Conservation (phyloP, 2,888 invertebrate genomes). For the Syritta pipiens region DNA sequence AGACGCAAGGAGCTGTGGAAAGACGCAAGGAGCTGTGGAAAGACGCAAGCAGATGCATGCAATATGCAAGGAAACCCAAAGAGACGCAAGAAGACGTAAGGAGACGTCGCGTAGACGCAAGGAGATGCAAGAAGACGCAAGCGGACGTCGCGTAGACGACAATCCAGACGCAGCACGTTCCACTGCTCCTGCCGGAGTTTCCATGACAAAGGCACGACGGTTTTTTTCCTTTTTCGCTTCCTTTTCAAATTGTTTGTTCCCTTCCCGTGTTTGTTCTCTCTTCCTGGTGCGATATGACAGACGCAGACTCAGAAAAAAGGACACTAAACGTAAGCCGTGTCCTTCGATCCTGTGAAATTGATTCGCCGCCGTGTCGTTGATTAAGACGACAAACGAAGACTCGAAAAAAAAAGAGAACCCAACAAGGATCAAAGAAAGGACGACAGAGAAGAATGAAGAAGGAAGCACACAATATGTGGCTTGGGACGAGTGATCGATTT, state of each 20-base stretch:
- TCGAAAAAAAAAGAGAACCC: not conserved
- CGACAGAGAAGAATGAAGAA: slow-evolving; percentile 11
- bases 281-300: slow-evolving; percentile 21
- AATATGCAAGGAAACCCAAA: too few relatives aligned
- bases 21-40: too few relatives aligned
- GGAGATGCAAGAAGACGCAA: too few relatives aligned
- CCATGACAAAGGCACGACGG: not conserved
- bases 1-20: too few relatives aligned
- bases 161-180: not conserved
- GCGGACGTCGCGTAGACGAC: slow-evolving; percentile 16
- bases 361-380: slow-evolving; percentile 58
- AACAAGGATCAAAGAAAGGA: slow-evolving; percentile 48
- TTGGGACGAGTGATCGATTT: slow-evolving; percentile 29
- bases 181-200: slow-evolving; percentile 17
- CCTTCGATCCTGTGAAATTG: slow-evolving; percentile 63
- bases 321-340: too few relatives aligned
- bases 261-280: not conserved
- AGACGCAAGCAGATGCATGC: too few relatives aligned
- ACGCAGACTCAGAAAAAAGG: slow-evolving; percentile 7
- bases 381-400: slow-evolving; percentile 55
- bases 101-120: too few relatives aligned
- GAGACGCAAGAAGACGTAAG: too few relatives aligned
- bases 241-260: slow-evolving; percentile 34
- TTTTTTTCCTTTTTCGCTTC: slow-evolving; percentile 8
- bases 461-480: slow-evolving; percentile 10